Base-by-base conservation (phyloP, 2,888 invertebrate genomes). In the Ectropis crepuscularia region DNA sequence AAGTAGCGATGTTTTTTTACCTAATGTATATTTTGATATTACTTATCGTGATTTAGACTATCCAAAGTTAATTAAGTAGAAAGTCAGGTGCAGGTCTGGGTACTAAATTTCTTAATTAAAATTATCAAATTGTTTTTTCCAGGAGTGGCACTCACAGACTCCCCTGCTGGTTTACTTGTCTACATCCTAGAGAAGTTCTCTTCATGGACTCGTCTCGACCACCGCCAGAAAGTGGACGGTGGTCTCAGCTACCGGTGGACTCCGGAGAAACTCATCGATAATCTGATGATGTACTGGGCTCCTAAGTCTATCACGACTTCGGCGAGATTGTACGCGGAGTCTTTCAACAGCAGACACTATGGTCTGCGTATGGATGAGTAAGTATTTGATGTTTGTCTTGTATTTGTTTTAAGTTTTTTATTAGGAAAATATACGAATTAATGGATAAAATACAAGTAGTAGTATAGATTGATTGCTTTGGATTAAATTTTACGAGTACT, bases 151-250 rank as follows among this genome's bases (percentile, higher is more conserved):
- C 81, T 98, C 12, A 88, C 93, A 9, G 96, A 97, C 72, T 96
- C 96, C 0, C 98, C 98, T 0, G 93, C 95, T 2, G 97, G 97
- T 37, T 88, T 98, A 50, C 96, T 97, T 0, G 96, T 96, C 0
- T 98, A 97, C 74, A 95, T 97, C 59, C 81, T 98, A 28, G 97
- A 98, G 80, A 98, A 97, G 82, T 97, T 97, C 87, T 95, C 96
- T 9, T 94, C 95, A 0, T 96, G 96, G 95, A 96, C 96, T 0
- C 93, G 95, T 0, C 59, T 53, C 5, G 75, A 80, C 0, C 61
- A 78, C 80, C 73, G 74, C 0, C 80, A 86, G 0, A 92, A 92
- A 86, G 38, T 89, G 0, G 96, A 97, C 73, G 97, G 96, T 7
- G 96, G 95, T 0, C 83, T 97, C 0, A 86, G 89, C 0, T 89